A percentile compares a stretch with the other conserved stretches of the same genome.
Conservation (phyloP, 2,113 vertebrate species). For the Gambusia holbrooki region DNA sequence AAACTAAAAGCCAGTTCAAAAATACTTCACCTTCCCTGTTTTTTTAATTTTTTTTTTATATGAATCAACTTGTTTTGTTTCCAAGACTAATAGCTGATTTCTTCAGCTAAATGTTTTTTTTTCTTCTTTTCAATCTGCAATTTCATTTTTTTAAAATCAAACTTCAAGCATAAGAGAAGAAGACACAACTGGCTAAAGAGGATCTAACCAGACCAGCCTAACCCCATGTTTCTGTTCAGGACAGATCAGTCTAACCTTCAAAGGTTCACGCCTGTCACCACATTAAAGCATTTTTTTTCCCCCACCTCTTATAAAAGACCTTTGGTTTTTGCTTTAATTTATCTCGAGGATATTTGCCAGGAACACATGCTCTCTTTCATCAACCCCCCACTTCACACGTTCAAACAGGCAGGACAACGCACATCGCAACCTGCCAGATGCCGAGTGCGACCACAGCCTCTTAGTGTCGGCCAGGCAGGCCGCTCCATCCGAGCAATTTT, state of each 20-base stretch:
- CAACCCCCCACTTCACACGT: slow-evolving; percentile 54
- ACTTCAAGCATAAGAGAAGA: background rate
- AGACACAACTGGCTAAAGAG: background rate
- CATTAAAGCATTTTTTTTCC: slow-evolving; percentile 60
- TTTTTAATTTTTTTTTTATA: background rate
- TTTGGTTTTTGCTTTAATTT: slow-evolving; percentile 59
- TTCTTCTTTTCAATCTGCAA: background rate
- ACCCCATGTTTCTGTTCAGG: slow-evolving; percentile 36
- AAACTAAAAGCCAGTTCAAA: background rate
- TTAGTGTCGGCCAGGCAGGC: slow-evolving; percentile 56
- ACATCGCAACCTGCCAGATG: slow-evolving; percentile 53
- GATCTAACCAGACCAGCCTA: slow-evolving; percentile 5
- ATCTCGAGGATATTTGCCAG: slow-evolving; percentile 67
- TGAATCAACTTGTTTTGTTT: background rate
- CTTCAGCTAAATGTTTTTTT: background rate
- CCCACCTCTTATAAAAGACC: slow-evolving; percentile 45
- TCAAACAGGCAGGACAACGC: slow-evolving; percentile 41
- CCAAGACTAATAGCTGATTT: background rate
- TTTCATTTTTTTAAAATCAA: background rate
- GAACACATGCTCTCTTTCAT: slow-evolving; percentile 69
- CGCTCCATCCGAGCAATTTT: slow-evolving; percentile 52
- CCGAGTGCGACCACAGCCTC: slow-evolving; percentile 58
- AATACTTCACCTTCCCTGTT: background rate
- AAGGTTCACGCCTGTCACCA: slow-evolving; percentile 58
- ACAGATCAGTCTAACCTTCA: slow-evolving; percentile 50